Percentiles rank a stretch among this genome's conserved stretches.
Conservation (phyloP, 2,888 invertebrate species). For the Gryllus longicercus region DNA sequence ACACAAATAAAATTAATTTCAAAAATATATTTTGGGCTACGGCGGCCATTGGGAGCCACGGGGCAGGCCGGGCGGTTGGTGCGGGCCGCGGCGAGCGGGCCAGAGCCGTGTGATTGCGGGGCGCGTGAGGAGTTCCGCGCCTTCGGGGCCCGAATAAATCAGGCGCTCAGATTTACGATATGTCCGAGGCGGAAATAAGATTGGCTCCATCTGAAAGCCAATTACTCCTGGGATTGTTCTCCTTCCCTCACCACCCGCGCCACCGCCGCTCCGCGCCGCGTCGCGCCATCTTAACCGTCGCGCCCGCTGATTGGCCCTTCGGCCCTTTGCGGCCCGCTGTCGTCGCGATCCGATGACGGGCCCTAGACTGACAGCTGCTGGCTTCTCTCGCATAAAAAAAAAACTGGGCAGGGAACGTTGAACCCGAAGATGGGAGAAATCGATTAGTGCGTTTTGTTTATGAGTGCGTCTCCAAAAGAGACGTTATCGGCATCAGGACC, state of each 20-base stretch:
- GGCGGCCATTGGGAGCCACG: too few species aligned
- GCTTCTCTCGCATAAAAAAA: too few species aligned
- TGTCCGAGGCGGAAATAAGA: conserved; percentile 1
- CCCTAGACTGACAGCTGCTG: too few species aligned
- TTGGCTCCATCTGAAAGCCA: conserved; percentile 1
- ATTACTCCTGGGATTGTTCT: background rate
- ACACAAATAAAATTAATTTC: too few species aligned
- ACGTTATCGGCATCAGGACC: too few species aligned
- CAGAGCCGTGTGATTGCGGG: background rate
- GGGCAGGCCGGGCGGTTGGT: background rate
- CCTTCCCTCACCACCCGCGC: background rate
- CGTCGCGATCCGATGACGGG: too few species aligned
- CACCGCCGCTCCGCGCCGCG: background rate
- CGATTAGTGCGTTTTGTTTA: too few species aligned
- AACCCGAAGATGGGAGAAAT: too few species aligned
- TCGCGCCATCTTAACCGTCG: background rate
- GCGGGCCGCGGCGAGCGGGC: background rate
- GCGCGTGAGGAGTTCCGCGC: background rate
- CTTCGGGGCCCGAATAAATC: background rate
- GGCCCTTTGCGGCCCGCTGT: background rate
- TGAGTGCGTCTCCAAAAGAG: too few species aligned
- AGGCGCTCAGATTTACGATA: background rate
- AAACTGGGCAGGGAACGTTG: too few species aligned
- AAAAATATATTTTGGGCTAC: too few species aligned
- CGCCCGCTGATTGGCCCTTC: background rate